Percentiles rank a stretch among this genome's conserved stretches.
Conservation (phyloP, 2,888 invertebrate genomes). For the Trypoxylon attenuatum region DNA sequence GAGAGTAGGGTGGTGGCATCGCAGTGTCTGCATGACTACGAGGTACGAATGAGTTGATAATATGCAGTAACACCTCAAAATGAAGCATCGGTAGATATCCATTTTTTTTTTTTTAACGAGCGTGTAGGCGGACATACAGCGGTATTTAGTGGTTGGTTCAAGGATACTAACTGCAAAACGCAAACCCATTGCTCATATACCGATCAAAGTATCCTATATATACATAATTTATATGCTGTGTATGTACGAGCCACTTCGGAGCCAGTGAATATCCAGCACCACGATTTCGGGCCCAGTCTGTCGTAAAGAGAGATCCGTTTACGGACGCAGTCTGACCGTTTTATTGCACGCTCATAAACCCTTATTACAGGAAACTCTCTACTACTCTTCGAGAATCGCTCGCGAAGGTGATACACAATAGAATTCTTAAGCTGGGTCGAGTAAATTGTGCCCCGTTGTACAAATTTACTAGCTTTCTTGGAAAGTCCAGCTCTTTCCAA, state of each 20-base stretch:
- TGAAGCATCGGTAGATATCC: constrained; percentile 33
- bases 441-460: background rate
- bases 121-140: background rate
- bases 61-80: constrained; percentile 37
- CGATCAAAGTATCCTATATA: constrained; percentile 12
- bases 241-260: too few species aligned
- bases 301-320: background rate
- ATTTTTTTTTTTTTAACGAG: constrained; percentile 40
- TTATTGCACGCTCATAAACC: background rate
- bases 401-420: background rate
- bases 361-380: background rate
- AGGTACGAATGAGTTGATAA: too few species aligned
- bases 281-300: too few species aligned
- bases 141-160: background rate
- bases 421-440: background rate
- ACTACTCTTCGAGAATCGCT: background rate
- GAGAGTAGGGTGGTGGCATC: too few species aligned
- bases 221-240: too few species aligned
- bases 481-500: background rate
- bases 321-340: background rate
- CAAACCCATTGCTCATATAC: too few species aligned
- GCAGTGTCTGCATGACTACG: too few species aligned
- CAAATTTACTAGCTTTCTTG: background rate
- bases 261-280: too few species aligned
- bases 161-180: background rate